Evolutionary conservation across 2,888 invertebrate genomes (phyloP).

Genomic region (Apomyelois bistriatella): DNA sequence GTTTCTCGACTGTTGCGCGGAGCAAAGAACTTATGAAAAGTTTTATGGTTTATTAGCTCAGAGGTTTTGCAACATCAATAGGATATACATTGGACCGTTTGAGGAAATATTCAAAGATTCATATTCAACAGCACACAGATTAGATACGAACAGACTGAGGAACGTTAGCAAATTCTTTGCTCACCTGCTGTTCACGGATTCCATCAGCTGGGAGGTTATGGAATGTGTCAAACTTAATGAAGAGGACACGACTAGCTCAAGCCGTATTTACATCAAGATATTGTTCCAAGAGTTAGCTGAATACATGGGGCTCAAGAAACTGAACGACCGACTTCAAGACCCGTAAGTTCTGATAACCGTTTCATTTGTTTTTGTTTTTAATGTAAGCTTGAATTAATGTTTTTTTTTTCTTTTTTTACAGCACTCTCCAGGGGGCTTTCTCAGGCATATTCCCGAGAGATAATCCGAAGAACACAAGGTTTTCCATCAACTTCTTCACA

Average conservation of each 20-base stretch:
- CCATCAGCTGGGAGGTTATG: conserved; percentile 97
- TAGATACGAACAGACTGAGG: conserved; percentile 96
- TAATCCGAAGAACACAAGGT: conserved; percentile 97
- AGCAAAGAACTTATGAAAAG: conserved; percentile 98
- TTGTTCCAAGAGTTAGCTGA: conserved; percentile 97
- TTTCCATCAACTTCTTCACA: conserved; percentile 98
- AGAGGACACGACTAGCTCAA: conserved; percentile 98
- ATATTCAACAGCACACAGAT: conserved; percentile 95
- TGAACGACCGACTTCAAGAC: conserved; percentile 95
- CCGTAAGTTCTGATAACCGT: conserved; percentile 80
- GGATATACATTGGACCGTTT: conserved; percentile 94
- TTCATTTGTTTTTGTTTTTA: conserved; percentile 17
- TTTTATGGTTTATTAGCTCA: conserved; percentile 98
- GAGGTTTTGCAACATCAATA: conserved; percentile 95
- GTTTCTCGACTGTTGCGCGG: conserved; percentile 99
- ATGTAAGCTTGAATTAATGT: conserved; percentile 14
- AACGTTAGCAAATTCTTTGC: conserved; percentile 99
- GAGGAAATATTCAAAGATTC: conserved; percentile 97
- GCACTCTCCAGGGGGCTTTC: conserved; percentile 91
- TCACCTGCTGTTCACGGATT: conserved; percentile 96
- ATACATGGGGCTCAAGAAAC: conserved; percentile 95
- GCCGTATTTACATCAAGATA: conserved; percentile 98
- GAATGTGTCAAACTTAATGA: conserved; percentile 95
- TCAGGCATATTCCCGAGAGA: conserved; percentile 96
- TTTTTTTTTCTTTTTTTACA: conserved; percentile 43